phyloP scores from a whole-genome alignment of 1,140 invertebrate species.

The Lethrus apterus region DNA sequence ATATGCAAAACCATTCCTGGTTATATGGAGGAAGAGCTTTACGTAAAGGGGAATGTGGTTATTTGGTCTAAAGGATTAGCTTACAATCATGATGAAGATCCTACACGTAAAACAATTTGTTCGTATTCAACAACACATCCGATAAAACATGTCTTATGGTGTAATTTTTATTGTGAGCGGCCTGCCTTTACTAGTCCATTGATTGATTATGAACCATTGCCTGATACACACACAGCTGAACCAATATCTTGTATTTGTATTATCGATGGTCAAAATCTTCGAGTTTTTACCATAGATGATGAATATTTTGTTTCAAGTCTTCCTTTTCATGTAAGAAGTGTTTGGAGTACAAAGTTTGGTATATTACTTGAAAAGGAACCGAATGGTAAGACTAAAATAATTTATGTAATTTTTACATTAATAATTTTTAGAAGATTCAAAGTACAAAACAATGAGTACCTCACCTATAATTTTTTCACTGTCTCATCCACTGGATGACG shows the following conservation, averaged over 20 bases:
- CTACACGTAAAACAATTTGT: constrained; percentile 47
- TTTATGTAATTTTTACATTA: background rate
- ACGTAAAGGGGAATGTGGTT: constrained; percentile 74
- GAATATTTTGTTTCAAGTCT: constrained; percentile 75
- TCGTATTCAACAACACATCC: constrained; percentile 74
- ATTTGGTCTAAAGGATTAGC: constrained; percentile 66
- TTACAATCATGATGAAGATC: constrained; percentile 40
- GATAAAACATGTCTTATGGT: constrained; percentile 77
- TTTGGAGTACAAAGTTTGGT: constrained; percentile 73
- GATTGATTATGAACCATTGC: background rate
- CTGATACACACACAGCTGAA: constrained; percentile 27
- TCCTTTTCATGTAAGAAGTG: constrained; percentile 72
- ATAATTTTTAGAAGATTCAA: constrained; percentile 21
- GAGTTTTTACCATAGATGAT: constrained; percentile 70
- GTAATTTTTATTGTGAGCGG: constrained; percentile 57
- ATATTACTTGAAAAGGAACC: constrained; percentile 65
- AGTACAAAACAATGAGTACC: background rate
- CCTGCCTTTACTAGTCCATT: constrained; percentile 42
- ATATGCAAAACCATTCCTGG: constrained; percentile 8
- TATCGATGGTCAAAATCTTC: constrained; percentile 67
- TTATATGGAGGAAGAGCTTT: constrained; percentile 76
- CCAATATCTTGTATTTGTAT: constrained; percentile 60
- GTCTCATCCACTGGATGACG: constrained; percentile 82
- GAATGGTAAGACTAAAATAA: constrained; percentile 21
- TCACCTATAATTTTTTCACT: constrained; percentile 73